Percentiles rank a stretch among this genome's conserved stretches.
phyloP scores from a whole-genome alignment of 2,113 vertebrate species.

The Lethenteron camtschaticum region DNA sequence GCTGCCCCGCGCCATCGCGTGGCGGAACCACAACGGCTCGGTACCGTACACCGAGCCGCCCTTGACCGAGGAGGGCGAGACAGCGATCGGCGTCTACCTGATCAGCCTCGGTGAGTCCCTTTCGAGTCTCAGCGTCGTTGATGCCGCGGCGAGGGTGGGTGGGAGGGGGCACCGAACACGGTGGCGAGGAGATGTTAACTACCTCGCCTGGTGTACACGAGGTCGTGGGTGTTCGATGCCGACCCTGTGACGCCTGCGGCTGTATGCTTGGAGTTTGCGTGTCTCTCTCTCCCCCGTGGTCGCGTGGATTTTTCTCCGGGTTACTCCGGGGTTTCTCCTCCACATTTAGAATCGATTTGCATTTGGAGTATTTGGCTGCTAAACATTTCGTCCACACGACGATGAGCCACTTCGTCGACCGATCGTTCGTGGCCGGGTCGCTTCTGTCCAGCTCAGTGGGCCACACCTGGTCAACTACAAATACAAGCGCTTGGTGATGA shows the following conservation, averaged over 20 bases:
- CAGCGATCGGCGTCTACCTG: conserved; percentile 39
- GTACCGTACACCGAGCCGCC: conserved; percentile 31
- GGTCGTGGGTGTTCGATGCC: background rate
- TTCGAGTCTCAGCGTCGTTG: background rate
- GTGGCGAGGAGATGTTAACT: background rate
- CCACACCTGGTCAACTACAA: no score
- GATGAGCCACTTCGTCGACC: no score
- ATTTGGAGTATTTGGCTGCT: no score
- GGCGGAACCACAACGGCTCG: conserved; percentile 49
- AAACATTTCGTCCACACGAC: no score
- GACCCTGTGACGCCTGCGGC: background rate
- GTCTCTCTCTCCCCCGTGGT: background rate
- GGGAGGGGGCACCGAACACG: background rate
- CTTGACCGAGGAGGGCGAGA: conserved; percentile 41
- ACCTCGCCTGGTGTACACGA: conserved; percentile 1
- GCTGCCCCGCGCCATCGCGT: conserved; percentile 20
- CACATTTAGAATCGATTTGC: no score
- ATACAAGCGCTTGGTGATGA: no score
- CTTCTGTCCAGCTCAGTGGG: no score
- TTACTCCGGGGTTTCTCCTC: no score
- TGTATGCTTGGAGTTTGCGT: background rate
- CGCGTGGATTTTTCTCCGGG: no score
- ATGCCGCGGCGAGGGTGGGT: background rate
- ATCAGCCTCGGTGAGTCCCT: conserved; percentile 30
- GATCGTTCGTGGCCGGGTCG: no score